Base-by-base conservation (phyloP, 1,140 invertebrate species). In the Drosophila saltans region DNA sequence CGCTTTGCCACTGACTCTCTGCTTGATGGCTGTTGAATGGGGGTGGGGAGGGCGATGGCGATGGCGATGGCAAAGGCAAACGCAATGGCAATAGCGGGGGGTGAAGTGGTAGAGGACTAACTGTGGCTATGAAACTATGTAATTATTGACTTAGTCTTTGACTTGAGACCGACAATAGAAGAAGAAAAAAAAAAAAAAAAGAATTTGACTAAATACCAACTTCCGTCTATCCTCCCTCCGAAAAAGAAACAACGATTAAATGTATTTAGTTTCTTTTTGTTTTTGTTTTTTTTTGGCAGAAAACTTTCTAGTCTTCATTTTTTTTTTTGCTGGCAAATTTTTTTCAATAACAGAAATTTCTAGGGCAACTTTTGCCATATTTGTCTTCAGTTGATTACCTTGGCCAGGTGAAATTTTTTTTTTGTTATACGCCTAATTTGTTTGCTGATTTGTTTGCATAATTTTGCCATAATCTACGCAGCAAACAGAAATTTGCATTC, bases 391-490 rank as follows among this genome's bases (percentile, higher is more conserved):
- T 62, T 75, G 75, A 88, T 85, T 85, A 69, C 82, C 82, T 86
- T 86, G 83, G 82, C 58, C 60, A 85, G 83, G 82, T 85, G 82
- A 85, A 85, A 85, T 85, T 84, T 85, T 69, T 67, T 85, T 84
- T 81, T 69, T 67, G 68, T 57, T 67, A 73, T 75, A 68, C 74
- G 78, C 81, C 81, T 80, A 73, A 84, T 84, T 84, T 80, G 73
- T 62, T 66, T 78, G 65, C 58, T 30, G 66, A 36, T 75, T 55
- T 28, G 48, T 86, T 57, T 80, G 83, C 83, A 86, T 86, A 86
- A 77, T 74, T 82, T 86, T 68, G 62, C 43, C 63, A 84, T 81
- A 81, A 75, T 75, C 78, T 56, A 62, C 28, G 41, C n/a, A 57
- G 68, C 71, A 65, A 57, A 66, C 45, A 52, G 5, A 71, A 45